Evolutionary conservation across 2,888 invertebrate species (phyloP).

Genomic region (Lasioglossum malachurum): DNA sequence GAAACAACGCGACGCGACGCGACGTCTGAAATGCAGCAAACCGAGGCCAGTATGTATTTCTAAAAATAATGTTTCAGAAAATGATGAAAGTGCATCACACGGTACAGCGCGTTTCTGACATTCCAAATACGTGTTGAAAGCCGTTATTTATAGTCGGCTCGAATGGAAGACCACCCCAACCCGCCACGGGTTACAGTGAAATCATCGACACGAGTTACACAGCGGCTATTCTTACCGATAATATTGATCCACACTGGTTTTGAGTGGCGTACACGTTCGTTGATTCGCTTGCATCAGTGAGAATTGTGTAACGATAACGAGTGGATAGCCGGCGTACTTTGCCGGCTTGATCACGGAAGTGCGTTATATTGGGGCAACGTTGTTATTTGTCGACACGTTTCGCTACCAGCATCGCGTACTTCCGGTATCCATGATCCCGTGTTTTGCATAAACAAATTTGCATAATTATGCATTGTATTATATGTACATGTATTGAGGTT

Average conservation of each 20-base stretch:
- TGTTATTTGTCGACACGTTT: background rate
- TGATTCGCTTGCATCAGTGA: constrained; percentile 3
- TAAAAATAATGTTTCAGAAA: background rate
- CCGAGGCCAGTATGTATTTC: background rate
- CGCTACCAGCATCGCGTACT: background rate
- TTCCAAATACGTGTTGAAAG: background rate
- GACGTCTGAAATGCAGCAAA: background rate
- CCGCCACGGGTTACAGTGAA: background rate
- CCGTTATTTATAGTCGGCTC: constrained; percentile 4
- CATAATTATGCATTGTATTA: background rate
- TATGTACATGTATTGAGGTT: background rate
- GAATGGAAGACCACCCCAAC: background rate
- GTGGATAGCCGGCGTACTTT: background rate
- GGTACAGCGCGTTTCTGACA: background rate
- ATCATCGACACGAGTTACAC: constrained; percentile 9
- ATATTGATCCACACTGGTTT: constrained; percentile 8
- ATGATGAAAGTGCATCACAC: background rate
- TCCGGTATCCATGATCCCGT: constrained; percentile 7
- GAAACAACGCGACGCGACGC: too few relatives aligned
- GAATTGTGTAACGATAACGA: constrained; percentile 15
- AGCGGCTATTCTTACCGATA: constrained; percentile 2
- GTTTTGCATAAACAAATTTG: background rate
- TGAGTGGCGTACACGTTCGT: background rate
- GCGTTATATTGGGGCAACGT: background rate
- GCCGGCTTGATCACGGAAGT: background rate